These are phyloP conservation scores for Drosophila athabasca DNA, from an alignment of 1,140 invertebrate genomes.

Conservation along the genomic window DNA sequence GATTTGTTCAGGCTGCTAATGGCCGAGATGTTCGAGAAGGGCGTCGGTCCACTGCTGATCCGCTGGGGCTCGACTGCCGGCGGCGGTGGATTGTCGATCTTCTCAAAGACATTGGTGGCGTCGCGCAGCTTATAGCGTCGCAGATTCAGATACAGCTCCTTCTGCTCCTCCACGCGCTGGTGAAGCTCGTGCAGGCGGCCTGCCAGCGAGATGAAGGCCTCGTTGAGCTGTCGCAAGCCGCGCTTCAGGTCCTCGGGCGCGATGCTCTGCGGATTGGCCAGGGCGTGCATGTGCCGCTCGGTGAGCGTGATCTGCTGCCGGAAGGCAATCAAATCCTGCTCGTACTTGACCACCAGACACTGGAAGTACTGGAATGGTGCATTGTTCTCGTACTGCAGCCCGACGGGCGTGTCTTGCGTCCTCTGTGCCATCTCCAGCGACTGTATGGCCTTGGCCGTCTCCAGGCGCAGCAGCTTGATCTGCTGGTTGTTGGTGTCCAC, in stretches of 20 bases:
- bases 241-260: constrained; percentile 87
- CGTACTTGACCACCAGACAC: constrained; percentile 89
- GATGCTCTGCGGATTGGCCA: constrained; percentile 87
- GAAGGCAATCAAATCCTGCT: constrained; percentile 88
- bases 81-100: constrained; percentile 63
- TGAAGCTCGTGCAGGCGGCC: constrained; percentile 92
- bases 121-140: constrained; percentile 91
- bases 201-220: constrained; percentile 93
- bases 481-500: constrained; percentile 87
- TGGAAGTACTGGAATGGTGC: constrained; percentile 90
- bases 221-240: constrained; percentile 91
- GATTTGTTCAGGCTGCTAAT: constrained; percentile 73
- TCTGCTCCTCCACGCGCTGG: constrained; percentile 89
- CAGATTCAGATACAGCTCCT: constrained; percentile 92
- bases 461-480: constrained; percentile 89
- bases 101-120: constrained; percentile 90
- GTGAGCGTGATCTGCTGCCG: constrained; percentile 90
- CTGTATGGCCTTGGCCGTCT: constrained; percentile 90
- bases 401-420: constrained; percentile 90
- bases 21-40: constrained; percentile 84
- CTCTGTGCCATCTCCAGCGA: constrained; percentile 91
- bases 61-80: constrained; percentile 63
- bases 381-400: constrained; percentile 91
- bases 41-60: constrained; percentile 86
- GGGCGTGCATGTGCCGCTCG: constrained; percentile 89